Base-by-base conservation (phyloP, 2,797 vertebrate genomes). In the Trachurus trachurus region DNA sequence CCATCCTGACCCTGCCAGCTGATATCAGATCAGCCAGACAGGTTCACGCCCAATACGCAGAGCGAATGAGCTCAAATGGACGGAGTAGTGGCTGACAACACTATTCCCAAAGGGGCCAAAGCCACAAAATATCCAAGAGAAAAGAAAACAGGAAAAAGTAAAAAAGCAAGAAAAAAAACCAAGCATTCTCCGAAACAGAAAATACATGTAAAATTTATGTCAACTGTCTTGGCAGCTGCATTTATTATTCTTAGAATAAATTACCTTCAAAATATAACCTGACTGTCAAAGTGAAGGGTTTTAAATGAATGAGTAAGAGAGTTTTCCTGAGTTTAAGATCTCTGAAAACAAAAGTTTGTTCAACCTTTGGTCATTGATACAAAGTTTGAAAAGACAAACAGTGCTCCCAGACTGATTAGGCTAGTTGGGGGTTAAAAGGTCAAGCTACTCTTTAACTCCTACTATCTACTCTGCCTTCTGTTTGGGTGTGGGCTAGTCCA, bases 21-120 rank as follows among this genome's bases (percentile, higher is more conserved):
- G 65, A 80, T 63, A 21, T 64, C 54, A 59, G 15, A 49, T 78
- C 68, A 80, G 19, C 70, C 37, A 26, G 29, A 74, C 60, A 62
- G 11, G 29, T 21, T 2, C 39, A 66, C 42, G 5, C 3, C 29
- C 3, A n/a, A 40, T n/a, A 42, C 50, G 45, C 40, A 50, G 11
- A 73, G 21, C 44, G 34, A 63, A 21, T 22, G 40, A 21, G 15
- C 60, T 50, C 52, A 45, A 44, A 9, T 40, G 1, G 50, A 57
- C 49, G 19, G 34, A 49, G 44, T 1, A 54, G 7, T 45, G 53
- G 12, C 16, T 61, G 59, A n/a, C 39, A 53, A 64, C 26, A 26
- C 39, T 4, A 29, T 49, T 69, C 12, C 10, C 54, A 70, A 9
- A 49, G 9, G 12, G n/a, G 5, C 22, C 39, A 52, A 60, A 45